Evolutionary conservation across 2,113 vertebrate genomes (phyloP), one percentile per base, ranked within the genome.

Genomic region (Corythoichthys haematopterus): DNA sequence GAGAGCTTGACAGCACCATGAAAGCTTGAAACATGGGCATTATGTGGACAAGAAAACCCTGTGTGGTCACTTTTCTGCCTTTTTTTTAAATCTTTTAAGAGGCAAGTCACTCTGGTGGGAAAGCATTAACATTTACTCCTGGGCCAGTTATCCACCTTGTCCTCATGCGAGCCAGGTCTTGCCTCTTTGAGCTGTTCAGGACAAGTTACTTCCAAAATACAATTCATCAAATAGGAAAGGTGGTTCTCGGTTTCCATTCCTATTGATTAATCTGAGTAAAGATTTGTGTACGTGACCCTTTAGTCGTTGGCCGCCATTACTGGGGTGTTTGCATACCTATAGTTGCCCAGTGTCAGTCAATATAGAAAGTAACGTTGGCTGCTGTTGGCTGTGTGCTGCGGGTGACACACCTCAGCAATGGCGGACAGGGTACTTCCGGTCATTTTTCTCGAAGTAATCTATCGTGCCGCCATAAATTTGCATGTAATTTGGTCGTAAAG

Each of bases 81-180:
- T 51, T 51, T 64, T 70, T 68, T 69, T 63, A 37, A 69, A 71
- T 35, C 53, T 56, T 45, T 68, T 58, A 60, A 71, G 46, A 70
- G 65, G 60, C 43, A 7, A 6, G 15, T 28, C 60, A 6, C 10
- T 65, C 77, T 65, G 78, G 78, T 85, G 84, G 86, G 86, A 87
- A 87, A 85, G 79, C 6, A 28, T 68, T 81, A 85, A 81, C 81
- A 83, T 86, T 86, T 84, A 77, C 71, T 69, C 58, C 47, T 47
- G 53, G 8, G 1, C 13, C 10, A 35, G 52, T 66, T 45, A 33
- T 66, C 62, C 43, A 63, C 45, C 58, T 35, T 16, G 55, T 66
- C 35, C 71, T 11, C 68, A 59, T 55, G 47, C 63, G 35, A 65
- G 20, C 36, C 37, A 64, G 28, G 16, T 65, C 68, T 78, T 66